phyloP scores from a whole-genome alignment of 2,113 vertebrate species.

The Eleginops maclovinus region DNA sequence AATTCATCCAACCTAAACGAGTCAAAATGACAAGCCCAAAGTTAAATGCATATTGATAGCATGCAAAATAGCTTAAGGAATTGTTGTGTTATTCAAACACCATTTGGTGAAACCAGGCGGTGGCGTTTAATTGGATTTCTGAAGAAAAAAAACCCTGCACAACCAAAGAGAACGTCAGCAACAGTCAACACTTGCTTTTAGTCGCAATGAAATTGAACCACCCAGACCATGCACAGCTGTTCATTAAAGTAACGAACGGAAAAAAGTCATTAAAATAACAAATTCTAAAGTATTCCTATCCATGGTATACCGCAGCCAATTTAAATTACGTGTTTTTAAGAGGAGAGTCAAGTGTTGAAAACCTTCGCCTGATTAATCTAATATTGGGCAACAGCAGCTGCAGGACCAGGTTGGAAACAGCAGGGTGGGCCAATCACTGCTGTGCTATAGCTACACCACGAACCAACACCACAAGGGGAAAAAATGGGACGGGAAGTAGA shows the following conservation, averaged over 20 bases:
- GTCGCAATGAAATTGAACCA: constrained; percentile 33
- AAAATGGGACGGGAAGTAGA: constrained; percentile 31
- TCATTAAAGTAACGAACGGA: constrained; percentile 53
- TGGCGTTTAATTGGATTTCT: constrained; percentile 22
- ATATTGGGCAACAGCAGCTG: constrained; percentile 58
- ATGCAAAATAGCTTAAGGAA: too few species aligned
- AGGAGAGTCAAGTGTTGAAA: constrained; percentile 15
- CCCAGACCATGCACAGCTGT: constrained; percentile 49
- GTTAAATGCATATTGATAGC: too few species aligned
- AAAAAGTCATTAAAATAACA: constrained; percentile 28
- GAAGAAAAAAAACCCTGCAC: constrained; percentile 19
- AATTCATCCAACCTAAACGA: too few species aligned
- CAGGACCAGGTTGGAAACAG: constrained; percentile 58
- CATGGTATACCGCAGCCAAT: constrained; percentile 61
- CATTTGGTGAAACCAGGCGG: too few species aligned
- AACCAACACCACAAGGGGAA: constrained; percentile 15
- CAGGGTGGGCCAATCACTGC: constrained; percentile 52
- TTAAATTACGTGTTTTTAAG: constrained; percentile 31
- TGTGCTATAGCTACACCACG: constrained; percentile 15
- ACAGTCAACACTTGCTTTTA: constrained; percentile 36
- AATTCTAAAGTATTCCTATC: constrained; percentile 53
- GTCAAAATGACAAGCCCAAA: too few species aligned
- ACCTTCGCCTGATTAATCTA: constrained; percentile 12
- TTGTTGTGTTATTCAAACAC: too few species aligned
- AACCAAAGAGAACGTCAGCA: neutral